Evolutionary conservation across 2,113 vertebrate genomes (phyloP), one percentile per base, ranked within the genome.

Genomic region (Antennarius striatus): DNA sequence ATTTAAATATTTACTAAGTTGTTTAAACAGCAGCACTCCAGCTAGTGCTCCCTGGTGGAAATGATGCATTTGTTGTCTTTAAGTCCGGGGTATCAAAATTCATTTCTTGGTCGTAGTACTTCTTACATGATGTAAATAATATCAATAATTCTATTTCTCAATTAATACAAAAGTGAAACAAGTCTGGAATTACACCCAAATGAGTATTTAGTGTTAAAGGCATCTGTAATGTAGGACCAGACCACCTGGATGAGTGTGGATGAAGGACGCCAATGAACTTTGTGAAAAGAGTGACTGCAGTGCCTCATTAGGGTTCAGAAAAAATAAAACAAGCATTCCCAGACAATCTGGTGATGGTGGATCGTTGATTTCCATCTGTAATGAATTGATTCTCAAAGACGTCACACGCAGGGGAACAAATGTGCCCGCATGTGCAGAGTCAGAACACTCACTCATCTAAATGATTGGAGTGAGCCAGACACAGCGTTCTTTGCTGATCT

Each of bases 281-380:
- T 40, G 60, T 61, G 63, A 4, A 36, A 32, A 15, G 52, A 30
- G 16, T 15, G 13, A n/a, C 50, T 14, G 48, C 30, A 14, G 53
- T 54, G 65, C 72, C 80, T 85, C 84, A 80, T 86, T 83, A 84
- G 65, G 52, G 59, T 55, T 59, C 58, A 49, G 32, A 64, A 60
- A 53, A 77, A 77, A 80, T 48, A 73, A 82, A 84, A 72, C 63
- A 71, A 76, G 58, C 63, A 69, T 42, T 45, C 39, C 14, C n/a
- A 86, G 71, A 77, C 79, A 56, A 46, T 64, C 71, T 71, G 49
- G 36, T 84, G 75, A 77, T 71, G 17, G 53, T 63, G 75, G 56
- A 82, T 79, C 77, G 82, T 80, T 81, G 82, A 86, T 81, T 84
- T 81, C 74, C 50, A 64, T 71, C 62, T 12, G 22, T 67, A 81